Evolutionary conservation across 1,140 invertebrate genomes (phyloP).

Genomic region (Rhopalosiphum padi): DNA sequence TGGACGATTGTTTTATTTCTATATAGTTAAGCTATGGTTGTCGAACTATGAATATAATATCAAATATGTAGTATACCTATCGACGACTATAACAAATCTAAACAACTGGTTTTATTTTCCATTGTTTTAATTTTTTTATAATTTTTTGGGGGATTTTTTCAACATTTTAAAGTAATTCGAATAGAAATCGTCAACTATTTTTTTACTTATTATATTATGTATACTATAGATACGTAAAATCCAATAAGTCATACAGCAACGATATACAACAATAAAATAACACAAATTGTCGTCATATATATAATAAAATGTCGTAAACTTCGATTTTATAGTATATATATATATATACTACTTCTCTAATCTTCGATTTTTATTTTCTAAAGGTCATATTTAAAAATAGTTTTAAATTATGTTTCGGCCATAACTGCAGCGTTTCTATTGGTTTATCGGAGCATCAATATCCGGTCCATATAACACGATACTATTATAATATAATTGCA

Average conservation of each 20-base stretch:
- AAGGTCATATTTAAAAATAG: neutral
- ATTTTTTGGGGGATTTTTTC: no score
- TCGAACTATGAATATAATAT: neutral
- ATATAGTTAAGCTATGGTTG: neutral
- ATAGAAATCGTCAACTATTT: no score
- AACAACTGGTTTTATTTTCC: no score
- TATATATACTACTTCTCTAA: neutral
- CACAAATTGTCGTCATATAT: neutral
- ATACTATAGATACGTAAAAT: neutral
- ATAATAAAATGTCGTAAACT: neutral
- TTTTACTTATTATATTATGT: no score
- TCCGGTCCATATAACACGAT: neutral
- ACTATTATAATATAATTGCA: neutral
- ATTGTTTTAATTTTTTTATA: no score
- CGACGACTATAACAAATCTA: no score
- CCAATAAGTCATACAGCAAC: neutral
- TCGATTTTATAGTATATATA: neutral
- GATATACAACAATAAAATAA: neutral
- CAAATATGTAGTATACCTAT: no score
- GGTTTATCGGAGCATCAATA: neutral
- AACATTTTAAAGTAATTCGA: no score
- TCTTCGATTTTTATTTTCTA: neutral
- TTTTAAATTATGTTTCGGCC: no score
- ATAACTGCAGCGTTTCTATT: neutral
- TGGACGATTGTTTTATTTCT: neutral